Conservation (phyloP, 1,140 invertebrate genomes). For the Drosophila repleta region DNA sequence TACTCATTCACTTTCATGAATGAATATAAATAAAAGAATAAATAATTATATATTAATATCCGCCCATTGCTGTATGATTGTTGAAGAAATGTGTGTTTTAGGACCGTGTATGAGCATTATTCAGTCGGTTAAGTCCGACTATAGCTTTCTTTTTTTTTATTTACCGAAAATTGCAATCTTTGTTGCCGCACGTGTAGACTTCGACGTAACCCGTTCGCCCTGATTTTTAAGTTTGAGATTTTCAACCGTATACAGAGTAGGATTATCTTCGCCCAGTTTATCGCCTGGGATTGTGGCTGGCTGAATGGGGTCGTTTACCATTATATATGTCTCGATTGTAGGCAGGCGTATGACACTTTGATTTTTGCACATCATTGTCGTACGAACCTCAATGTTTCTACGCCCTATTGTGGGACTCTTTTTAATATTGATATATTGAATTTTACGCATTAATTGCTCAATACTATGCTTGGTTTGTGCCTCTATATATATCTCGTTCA, state of each 20-base stretch:
- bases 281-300: constrained; percentile 20
- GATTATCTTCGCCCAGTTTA: background rate
- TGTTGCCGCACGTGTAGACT: background rate
- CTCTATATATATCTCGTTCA: constrained; percentile 95
- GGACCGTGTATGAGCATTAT: too few relatives aligned
- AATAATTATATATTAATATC: too few relatives aligned
- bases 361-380: constrained; percentile 88
- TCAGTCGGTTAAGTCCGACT: too few relatives aligned
- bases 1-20: too few relatives aligned
- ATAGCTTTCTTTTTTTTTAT: background rate
- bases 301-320: constrained; percentile 73
- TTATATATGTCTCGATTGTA: constrained; percentile 81
- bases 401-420: constrained; percentile 96
- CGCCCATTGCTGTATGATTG: too few relatives aligned
- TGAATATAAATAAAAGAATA: too few relatives aligned
- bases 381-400: constrained; percentile 93
- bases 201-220: constrained; percentile 33
- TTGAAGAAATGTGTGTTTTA: too few relatives aligned
- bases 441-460: constrained; percentile 92
- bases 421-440: constrained; percentile 95
- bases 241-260: constrained; percentile 19
- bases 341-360: constrained; percentile 71
- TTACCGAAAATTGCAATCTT: constrained; percentile 34
- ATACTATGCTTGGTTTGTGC: constrained; percentile 95
- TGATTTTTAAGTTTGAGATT: constrained; percentile 12